These are phyloP conservation scores for Phycodurus eques DNA, from an alignment of 2,113 vertebrate species.

Conservation along the genomic window DNA sequence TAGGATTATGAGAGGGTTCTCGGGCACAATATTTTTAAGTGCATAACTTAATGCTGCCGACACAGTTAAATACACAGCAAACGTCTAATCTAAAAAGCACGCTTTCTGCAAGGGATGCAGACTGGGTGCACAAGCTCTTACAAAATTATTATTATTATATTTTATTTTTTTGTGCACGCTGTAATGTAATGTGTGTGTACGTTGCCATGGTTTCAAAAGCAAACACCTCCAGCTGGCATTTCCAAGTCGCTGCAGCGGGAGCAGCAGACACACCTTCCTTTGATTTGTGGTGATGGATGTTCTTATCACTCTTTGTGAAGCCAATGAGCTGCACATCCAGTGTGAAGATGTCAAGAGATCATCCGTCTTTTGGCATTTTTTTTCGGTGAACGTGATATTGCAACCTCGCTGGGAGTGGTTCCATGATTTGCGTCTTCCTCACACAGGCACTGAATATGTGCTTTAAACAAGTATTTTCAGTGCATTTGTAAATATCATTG, in stretches of 20 bases:
- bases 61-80: not conserved
- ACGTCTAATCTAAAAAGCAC: conserved; percentile 34
- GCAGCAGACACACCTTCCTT: conserved; percentile 63
- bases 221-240: conserved; percentile 50
- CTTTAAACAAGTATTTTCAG: not conserved
- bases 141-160: conserved; percentile 33
- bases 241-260: conserved; percentile 29
- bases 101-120: conserved; percentile 34
- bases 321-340: conserved; percentile 37
- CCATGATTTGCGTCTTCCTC: not conserved
- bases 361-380: not conserved
- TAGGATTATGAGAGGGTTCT: too few species aligned
- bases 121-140: conserved; percentile 30
- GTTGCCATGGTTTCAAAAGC: conserved; percentile 51
- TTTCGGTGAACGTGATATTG: not conserved
- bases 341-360: conserved; percentile 36
- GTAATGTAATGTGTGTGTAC: conserved; percentile 59
- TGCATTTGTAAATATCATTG: not conserved
- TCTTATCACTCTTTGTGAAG: conserved; percentile 44
- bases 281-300: conserved; percentile 55
- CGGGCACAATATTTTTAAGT: too few species aligned
- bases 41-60: too few species aligned
- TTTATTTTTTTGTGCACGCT: conserved; percentile 17
- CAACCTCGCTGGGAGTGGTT: not conserved
- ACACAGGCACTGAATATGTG: not conserved